These are phyloP conservation scores for Pithys albifrons DNA, from an alignment of 2,113 vertebrate genomes.

Conservation along the genomic window DNA sequence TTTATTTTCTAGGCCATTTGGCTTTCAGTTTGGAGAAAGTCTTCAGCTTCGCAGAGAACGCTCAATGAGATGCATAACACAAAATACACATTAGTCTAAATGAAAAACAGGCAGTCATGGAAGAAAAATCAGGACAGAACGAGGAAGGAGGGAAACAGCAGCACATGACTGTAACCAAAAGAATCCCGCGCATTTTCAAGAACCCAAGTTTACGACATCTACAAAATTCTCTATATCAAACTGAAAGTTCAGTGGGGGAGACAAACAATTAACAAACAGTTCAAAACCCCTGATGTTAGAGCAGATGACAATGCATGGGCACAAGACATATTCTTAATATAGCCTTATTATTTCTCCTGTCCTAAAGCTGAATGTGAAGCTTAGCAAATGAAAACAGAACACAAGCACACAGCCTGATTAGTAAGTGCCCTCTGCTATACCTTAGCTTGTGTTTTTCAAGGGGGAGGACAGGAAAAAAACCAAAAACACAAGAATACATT, in stretches of 20 bases:
- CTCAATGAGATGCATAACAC: slow-evolving; percentile 3
- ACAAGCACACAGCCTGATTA: not conserved
- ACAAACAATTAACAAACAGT: not conserved
- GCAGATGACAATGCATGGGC: not conserved
- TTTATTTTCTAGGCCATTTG: not conserved
- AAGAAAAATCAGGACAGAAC: not conserved
- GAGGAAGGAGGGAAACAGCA: not conserved
- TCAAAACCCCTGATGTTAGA: not conserved
- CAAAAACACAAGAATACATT: not conserved
- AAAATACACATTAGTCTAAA: slow-evolving; percentile 23
- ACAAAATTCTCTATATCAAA: not conserved
- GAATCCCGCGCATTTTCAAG: not conserved
- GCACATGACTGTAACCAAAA: not conserved
- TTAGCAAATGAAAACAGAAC: not conserved
- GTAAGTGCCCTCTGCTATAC: not conserved
- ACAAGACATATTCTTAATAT: not conserved
- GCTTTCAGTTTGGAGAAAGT: not conserved
- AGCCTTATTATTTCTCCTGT: not conserved
- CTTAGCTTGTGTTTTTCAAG: not conserved
- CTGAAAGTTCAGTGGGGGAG: not conserved
- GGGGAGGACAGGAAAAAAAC: not conserved
- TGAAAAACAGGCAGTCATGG: not conserved
- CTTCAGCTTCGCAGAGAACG: not conserved
- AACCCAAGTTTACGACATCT: not conserved
- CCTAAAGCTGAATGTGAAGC: not conserved